phyloP scores from a whole-genome alignment of 1,140 invertebrate species.

The Myzus persicae region DNA sequence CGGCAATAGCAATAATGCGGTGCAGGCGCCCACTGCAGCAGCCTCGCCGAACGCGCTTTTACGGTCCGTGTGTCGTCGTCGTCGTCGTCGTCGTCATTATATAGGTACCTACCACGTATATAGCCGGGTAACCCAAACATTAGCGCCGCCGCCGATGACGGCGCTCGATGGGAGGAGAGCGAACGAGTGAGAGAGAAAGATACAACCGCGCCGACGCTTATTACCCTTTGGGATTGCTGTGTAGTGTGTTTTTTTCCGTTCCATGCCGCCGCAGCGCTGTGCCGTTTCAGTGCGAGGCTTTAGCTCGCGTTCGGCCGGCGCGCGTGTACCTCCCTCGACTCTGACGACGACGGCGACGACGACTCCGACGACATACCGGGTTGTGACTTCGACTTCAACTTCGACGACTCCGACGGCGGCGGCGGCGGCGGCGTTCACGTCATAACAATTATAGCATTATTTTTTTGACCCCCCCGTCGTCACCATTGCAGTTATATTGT shows the following conservation, averaged over 20 bases:
- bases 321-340: conserved; percentile 5
- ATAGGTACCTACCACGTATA: neutral
- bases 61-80: neutral
- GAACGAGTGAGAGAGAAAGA: neutral
- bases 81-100: neutral
- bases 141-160: conserved; percentile 12
- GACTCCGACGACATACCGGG: no score
- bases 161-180: neutral
- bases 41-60: neutral
- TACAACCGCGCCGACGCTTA: conserved; percentile 52
- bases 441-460: neutral
- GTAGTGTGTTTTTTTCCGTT: neutral
- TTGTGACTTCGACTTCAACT: no score
- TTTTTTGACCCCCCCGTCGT: neutral
- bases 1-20: neutral
- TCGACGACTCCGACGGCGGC: no score
- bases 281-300: conserved; percentile 32
- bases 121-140: neutral
- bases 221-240: conserved; percentile 41
- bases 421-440: neutral
- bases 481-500: neutral
- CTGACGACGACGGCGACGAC: neutral
- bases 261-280: conserved; percentile 19
- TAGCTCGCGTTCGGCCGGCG: conserved; percentile 28
- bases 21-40: neutral